Base-by-base conservation (phyloP, 2,888 invertebrate genomes). In the Teleiodes luculella region DNA sequence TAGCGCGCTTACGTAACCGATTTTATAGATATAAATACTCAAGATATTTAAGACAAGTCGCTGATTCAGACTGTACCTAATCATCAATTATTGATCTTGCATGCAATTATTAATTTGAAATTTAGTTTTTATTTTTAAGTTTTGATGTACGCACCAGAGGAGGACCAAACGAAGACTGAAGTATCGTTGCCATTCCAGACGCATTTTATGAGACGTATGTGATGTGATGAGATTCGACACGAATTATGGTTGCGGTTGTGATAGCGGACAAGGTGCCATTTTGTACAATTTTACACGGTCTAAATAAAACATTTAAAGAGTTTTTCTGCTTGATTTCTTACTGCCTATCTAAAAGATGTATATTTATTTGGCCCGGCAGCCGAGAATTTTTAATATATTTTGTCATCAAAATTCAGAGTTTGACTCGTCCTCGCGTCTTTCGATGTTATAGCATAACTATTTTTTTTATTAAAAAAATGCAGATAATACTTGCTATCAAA, bases 111-210 rank as follows among this genome's bases (percentile, higher is more conserved):
- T 39, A 13, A 37, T 33, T 18, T 49, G 35, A 37, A 50, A 36
- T 20, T 53, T 35, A 11, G 35, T 37, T 51, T 36, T 20, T 20
- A 24, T 43, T 43, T 43, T 11, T 43, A n/a, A 18, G 3, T 28
- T 24, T 5, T 33, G 43, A 28, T 43, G 1, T 6, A 24, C 43
- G 43, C 43, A 43, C 43, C 43, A 43, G 45, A 50, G 45, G 48
- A 50, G 45, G 50, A 59, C 54, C 46, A 54, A 52, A 48, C 56
- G 51, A 61, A 69, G 75, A 76, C 75, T 80, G 76, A 74, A 71
- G 65, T 60, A 59, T 67, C 54, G 35, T 54, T 36, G 49, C 75
- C 81, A 82, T 83, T 82, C 82, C 82, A 63, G 53, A 60, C 61
- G 80, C 79, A 78, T 80, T 79, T 76, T 47, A 13, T 36, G 28